These are phyloP conservation scores for Microlaimidae sp. DNA, from an alignment of 2,888 invertebrate genomes.

Conservation along the genomic window DNA sequence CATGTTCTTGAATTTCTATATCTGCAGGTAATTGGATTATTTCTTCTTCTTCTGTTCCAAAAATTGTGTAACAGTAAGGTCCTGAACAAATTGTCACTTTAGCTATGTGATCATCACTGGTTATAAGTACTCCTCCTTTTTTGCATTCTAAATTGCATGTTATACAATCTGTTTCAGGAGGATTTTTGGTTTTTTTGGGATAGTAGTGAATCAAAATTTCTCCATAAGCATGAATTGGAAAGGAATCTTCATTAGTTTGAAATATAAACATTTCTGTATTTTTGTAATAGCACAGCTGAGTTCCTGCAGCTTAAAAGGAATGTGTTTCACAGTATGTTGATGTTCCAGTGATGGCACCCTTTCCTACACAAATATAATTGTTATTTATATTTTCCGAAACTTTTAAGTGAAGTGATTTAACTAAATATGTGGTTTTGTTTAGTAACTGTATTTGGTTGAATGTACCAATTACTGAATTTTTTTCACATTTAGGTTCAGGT, in stretches of 20 bases:
- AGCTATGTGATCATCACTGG: neutral
- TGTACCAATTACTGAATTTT: neutral
- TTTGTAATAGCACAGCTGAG: neutral
- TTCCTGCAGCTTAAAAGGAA: neutral
- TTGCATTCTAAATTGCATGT: neutral
- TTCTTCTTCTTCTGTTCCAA: neutral
- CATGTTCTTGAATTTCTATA: neutral
- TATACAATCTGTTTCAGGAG: neutral
- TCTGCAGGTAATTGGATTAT: neutral
- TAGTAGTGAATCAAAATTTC: neutral
- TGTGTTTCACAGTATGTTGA: neutral
- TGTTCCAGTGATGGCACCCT: neutral
- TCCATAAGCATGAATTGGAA: constrained; percentile 1
- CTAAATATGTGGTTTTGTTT: neutral
- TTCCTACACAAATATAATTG: constrained; percentile 1
- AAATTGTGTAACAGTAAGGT: neutral
- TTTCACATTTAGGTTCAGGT: neutral
- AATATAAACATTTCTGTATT: neutral
- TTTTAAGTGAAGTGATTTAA: neutral
- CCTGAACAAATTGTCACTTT: neutral
- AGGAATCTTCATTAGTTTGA: neutral
- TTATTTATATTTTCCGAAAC: neutral
- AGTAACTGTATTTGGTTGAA: neutral
- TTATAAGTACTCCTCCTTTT: neutral
- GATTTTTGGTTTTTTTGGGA: neutral